phyloP scores from a whole-genome alignment of 2,113 vertebrate species.

The Ciconia boyciana region DNA sequence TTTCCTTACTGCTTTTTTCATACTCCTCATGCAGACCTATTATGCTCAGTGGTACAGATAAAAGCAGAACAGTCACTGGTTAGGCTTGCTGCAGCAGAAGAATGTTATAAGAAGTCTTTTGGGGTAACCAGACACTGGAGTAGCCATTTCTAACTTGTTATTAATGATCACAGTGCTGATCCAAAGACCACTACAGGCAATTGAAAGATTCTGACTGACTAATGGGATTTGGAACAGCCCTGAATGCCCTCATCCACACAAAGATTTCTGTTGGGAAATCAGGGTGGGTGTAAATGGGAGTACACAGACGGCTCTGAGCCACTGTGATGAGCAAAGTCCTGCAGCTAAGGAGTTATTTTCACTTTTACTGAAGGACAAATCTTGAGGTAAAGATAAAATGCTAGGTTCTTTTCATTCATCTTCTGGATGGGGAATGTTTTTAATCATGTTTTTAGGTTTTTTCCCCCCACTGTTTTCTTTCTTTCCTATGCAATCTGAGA shows the following conservation, averaged over 20 bases:
- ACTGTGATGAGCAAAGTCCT: neutral
- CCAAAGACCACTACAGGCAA: neutral
- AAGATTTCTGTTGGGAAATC: conserved; percentile 30
- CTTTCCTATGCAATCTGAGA: neutral
- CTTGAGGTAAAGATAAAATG: neutral
- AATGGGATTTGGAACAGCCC: neutral
- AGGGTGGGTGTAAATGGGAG: neutral
- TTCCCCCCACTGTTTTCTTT: neutral
- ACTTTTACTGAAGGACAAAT: neutral
- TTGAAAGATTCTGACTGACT: neutral
- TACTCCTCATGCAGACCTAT: neutral
- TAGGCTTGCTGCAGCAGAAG: neutral
- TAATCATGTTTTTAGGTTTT: neutral
- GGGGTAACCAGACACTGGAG: neutral
- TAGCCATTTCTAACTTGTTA: neutral
- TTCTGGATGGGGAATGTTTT: neutral
- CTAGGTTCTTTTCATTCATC: neutral
- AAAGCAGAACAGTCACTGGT: neutral
- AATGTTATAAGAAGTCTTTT: neutral
- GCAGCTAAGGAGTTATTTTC: neutral
- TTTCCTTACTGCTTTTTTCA: neutral
- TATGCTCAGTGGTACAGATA: neutral
- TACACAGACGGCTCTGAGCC: neutral
- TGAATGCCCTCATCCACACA: neutral
- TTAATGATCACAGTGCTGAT: neutral